Evolutionary conservation across 2,797 vertebrate genomes (phyloP).

Genomic region (Dallia pectoralis): DNA sequence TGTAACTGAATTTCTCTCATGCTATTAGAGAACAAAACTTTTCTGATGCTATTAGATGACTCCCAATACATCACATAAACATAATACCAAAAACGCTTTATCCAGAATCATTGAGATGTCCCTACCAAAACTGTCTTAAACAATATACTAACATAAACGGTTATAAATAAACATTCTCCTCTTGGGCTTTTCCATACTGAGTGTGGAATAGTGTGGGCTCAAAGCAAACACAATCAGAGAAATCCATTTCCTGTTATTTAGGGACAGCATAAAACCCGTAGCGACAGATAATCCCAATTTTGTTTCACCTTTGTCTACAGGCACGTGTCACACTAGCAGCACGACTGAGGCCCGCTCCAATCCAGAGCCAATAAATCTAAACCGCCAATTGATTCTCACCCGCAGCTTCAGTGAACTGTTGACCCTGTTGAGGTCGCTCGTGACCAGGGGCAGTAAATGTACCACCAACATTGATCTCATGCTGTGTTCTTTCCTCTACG

Average conservation of each 20-base stretch:
- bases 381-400: constrained; percentile 67
- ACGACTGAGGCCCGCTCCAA: constrained; percentile 42
- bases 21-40: no score
- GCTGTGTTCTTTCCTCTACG: constrained; percentile 34
- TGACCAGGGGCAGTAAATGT: constrained; percentile 65
- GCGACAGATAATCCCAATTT: constrained; percentile 22
- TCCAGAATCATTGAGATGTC: no score
- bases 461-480: constrained; percentile 68
- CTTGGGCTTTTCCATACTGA: no score
- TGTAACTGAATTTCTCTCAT: no score
- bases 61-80: no score
- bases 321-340: constrained; percentile 41
- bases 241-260: constrained; percentile 23
- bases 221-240: neutral
- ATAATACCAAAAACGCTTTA: no score
- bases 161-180: no score
- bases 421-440: constrained; percentile 63
- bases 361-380: constrained; percentile 46
- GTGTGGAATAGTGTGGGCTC: no score
- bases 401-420: constrained; percentile 23
- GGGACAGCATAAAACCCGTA: constrained; percentile 12
- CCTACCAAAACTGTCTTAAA: no score
- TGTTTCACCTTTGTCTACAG: constrained; percentile 29
- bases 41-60: no score
- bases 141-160: no score